phyloP scores from a whole-genome alignment of 2,113 vertebrate genomes.

The Falco punctatus region DNA sequence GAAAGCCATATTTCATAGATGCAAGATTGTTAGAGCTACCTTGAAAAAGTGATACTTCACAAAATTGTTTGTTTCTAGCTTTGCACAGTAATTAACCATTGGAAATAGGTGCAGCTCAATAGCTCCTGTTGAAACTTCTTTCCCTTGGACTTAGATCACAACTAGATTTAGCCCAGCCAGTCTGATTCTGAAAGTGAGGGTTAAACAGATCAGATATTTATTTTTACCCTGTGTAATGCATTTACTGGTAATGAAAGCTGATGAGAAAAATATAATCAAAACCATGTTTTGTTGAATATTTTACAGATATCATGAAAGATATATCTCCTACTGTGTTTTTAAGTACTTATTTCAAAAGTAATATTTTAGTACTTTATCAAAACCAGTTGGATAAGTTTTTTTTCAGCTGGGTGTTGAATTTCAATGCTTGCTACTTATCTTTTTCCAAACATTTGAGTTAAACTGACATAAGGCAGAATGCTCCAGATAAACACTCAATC shows the following conservation, averaged over 20 bases:
- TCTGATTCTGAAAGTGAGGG: background rate
- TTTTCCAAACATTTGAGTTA: background rate
- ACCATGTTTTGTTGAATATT: background rate
- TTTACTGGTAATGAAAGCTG: background rate
- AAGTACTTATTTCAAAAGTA: constrained; percentile 11
- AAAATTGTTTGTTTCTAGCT: background rate
- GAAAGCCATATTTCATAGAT: background rate
- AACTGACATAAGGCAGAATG: constrained; percentile 24
- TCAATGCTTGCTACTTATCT: background rate
- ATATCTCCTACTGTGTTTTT: background rate
- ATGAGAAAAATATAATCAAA: constrained; percentile 33
- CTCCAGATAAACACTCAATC: background rate
- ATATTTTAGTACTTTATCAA: background rate
- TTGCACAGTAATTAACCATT: background rate
- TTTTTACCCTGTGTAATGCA: background rate
- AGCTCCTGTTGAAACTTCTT: background rate
- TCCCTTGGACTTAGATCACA: background rate
- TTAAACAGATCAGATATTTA: background rate
- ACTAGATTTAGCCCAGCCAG: background rate
- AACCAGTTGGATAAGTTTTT: background rate
- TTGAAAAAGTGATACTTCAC: background rate
- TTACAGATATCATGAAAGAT: background rate
- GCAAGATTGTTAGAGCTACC: background rate
- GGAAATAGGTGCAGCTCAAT: background rate
- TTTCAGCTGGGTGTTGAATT: background rate